Conservation (phyloP, 2,888 invertebrate genomes). For the Drosophila macrothrix region DNA sequence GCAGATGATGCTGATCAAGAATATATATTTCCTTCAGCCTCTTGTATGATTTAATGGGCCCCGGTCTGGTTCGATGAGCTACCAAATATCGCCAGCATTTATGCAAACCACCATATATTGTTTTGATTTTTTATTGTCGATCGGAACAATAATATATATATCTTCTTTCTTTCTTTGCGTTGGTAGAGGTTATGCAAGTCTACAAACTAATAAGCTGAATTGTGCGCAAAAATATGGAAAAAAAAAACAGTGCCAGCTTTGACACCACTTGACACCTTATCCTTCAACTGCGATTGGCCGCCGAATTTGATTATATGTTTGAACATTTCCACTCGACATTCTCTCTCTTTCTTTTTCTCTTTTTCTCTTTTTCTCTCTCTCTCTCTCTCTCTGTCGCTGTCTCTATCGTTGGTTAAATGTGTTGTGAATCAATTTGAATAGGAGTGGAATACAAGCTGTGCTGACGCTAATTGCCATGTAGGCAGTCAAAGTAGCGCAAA, state of each 20-base stretch:
- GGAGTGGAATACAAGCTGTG: slow-evolving; percentile 35
- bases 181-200: no score
- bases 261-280: slow-evolving; percentile 31
- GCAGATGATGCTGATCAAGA: background rate
- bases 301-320: slow-evolving; percentile 16
- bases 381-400: background rate
- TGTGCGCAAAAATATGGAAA: background rate
- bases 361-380: background rate
- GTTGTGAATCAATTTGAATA: slow-evolving; percentile 45
- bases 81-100: background rate
- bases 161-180: no score
- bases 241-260: background rate
- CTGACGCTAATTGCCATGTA: slow-evolving; percentile 54
- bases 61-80: background rate
- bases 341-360: background rate
- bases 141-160: no score
- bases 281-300: slow-evolving; percentile 16
- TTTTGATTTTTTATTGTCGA: no score
- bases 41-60: background rate
- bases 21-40: background rate
- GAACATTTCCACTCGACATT: background rate
- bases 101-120: no score
- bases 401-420: slow-evolving; percentile 3
- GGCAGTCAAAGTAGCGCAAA: slow-evolving; percentile 35
- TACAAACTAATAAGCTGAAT: background rate